Evolutionary conservation across 2,888 invertebrate species (phyloP), one percentile per base, ranked within the genome.

Genomic region (Itoplectis maculator): DNA sequence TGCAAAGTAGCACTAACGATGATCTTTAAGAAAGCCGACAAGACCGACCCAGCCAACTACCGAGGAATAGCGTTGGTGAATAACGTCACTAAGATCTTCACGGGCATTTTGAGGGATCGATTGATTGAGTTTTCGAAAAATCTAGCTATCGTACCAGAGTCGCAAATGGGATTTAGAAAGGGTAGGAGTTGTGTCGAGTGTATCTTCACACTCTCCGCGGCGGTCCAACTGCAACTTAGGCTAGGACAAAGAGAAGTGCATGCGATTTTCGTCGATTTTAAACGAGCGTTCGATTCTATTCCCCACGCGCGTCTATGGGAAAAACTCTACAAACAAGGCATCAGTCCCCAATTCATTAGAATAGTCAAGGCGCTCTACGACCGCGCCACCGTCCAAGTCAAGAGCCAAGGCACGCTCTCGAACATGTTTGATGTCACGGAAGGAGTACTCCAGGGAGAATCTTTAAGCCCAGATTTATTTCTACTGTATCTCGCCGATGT

Each of bases 61-160:
- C 73, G 79, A 20, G 84, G 82, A 42, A 82, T 84, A 29, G 84
- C 78, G 11, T 35, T 81, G n/a, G 70, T 76, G 13, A 81, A 81
- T 40, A 69, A 47, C 11, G 37, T 76, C 8, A 78, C 79, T 13
- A 84, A 84, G 42, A 40, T 82, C 20, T 82, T 79, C 45, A 79
- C 79, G 11, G 15, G 69, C 7, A 59, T 84, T 13, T 6, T 82
- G 11, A 42, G 63, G 42, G 70, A 72, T 8, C 79, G 79, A 76
- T 40, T 82, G 11, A 20, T 15, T 11, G 23, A 29, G n/a, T 47
- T 49, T 15, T 42, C 47, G 6, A 69, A 80, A 42, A 13, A 42
- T 2, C 59, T 59, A 23, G 61, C 65, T n/a, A 68, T 84, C 23
- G 45, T 84, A 6, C 83, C 81, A 13, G 69, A 83, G 35, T 69